Evolutionary conservation across 2,888 invertebrate species (phyloP).

Genomic region (Hypolimnas misippus): DNA sequence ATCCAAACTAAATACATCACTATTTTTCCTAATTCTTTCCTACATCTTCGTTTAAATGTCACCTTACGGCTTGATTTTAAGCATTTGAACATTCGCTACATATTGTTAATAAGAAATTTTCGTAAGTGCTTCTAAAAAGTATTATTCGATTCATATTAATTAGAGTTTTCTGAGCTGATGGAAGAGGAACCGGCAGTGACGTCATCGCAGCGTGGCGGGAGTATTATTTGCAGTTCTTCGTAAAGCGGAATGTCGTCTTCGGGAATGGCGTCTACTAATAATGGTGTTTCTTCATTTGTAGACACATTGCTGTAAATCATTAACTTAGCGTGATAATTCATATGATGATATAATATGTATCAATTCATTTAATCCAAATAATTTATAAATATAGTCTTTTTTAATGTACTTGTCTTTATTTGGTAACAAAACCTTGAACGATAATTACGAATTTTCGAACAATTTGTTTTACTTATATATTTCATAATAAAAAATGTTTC

Average conservation of each 20-base stretch:
- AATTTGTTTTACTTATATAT: too few relatives aligned
- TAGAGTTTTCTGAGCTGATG: conserved; percentile 48
- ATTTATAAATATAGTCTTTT: too few relatives aligned
- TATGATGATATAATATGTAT: too few relatives aligned
- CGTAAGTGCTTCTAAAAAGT: too few relatives aligned
- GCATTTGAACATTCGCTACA: background rate
- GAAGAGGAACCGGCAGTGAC: conserved; percentile 60
- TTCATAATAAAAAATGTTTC: too few relatives aligned
- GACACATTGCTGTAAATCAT: conserved; percentile 53
- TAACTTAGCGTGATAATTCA: background rate
- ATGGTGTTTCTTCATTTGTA: conserved; percentile 57
- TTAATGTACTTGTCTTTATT: too few relatives aligned
- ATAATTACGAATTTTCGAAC: too few relatives aligned
- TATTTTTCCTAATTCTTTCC: conserved; percentile 51
- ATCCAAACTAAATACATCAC: conserved; percentile 57
- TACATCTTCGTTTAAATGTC: conserved; percentile 51
- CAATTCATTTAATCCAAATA: too few relatives aligned
- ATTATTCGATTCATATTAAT: too few relatives aligned
- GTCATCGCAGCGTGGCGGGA: conserved; percentile 74
- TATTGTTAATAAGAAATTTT: background rate
- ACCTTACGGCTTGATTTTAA: conserved; percentile 46
- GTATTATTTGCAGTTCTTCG: conserved; percentile 74
- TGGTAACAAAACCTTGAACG: too few relatives aligned
- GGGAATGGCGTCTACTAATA: conserved; percentile 59
- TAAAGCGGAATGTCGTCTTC: conserved; percentile 71